Conservation (phyloP, 1,140 invertebrate genomes). For the Drosophila sp. region DNA sequence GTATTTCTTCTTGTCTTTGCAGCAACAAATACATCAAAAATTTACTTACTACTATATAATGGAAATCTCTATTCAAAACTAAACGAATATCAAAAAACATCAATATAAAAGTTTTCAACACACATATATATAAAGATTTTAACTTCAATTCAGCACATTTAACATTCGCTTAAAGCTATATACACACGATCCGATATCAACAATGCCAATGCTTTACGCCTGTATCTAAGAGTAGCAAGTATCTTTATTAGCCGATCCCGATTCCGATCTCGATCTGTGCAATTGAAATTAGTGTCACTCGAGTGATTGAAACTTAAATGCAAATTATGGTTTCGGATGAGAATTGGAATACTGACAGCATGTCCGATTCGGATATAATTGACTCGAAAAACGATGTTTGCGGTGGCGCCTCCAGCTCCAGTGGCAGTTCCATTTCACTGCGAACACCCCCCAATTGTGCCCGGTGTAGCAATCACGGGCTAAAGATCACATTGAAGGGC, state of each 20-base stretch:
- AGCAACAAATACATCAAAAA: conserved; percentile 1
- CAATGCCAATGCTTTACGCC: conserved; percentile 22
- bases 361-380: conserved; percentile 82
- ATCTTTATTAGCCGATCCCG: background rate
- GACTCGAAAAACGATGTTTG: conserved; percentile 79
- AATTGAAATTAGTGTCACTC: background rate
- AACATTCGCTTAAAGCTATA: background rate
- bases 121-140: background rate
- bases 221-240: background rate
- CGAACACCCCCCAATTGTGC: conserved; percentile 91
- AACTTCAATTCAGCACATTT: background rate
- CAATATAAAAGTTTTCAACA: background rate
- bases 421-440: conserved; percentile 84
- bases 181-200: background rate
- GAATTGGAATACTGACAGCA: conserved; percentile 80
- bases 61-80: conserved; percentile 6
- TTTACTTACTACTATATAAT: conserved; percentile 2
- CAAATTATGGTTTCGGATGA: conserved; percentile 78
- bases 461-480: conserved; percentile 93
- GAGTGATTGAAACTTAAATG: conserved; percentile 24
- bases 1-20: background rate
- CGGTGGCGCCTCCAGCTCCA: conserved; percentile 84
- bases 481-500: conserved; percentile 92
- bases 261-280: too few relatives aligned
- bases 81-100: background rate